A percentile compares a stretch with the other conserved stretches of the same genome.
These are phyloP conservation scores for Tragelaphus strepsiceros DNA, from an alignment of 2,113 vertebrate genomes.

Conservation along the genomic window DNA sequence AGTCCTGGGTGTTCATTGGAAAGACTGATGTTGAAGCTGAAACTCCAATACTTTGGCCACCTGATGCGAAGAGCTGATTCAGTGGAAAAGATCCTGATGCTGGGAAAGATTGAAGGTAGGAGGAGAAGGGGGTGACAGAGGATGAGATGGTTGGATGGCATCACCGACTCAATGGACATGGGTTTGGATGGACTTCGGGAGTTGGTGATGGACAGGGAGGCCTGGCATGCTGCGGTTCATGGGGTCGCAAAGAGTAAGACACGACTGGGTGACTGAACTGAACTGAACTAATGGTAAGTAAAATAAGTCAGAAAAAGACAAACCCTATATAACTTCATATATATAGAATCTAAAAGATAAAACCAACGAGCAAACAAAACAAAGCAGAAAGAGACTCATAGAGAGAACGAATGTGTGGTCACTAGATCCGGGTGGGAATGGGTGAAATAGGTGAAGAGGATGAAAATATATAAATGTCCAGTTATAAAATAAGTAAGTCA, in stretches of 20 bases:
- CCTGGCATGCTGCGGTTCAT: fast-evolving
- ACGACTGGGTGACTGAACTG: fast-evolving
- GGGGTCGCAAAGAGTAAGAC: neutral
- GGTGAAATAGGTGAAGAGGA: neutral
- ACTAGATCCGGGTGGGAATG: fast-evolving
- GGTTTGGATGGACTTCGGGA: neutral
- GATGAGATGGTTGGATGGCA: neutral
- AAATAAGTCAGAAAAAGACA: neutral
- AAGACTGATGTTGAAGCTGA: neutral
- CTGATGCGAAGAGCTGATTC: neutral
- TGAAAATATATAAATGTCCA: neutral
- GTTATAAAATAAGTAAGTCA: neutral
- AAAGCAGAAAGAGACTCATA: neutral
- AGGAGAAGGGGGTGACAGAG: neutral
- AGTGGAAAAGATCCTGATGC: neutral
- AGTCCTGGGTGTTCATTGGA: neutral
- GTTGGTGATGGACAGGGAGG: neutral
- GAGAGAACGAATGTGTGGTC: neutral
- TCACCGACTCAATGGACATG: neutral
- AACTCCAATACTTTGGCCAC: neutral
- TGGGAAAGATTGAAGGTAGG: neutral
- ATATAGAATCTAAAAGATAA: neutral
- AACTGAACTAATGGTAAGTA: neutral
- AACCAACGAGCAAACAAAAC: fast-evolving
- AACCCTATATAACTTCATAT: neutral